phyloP scores from a whole-genome alignment of 2,113 vertebrate species.

The Nyctibius bracteatus region DNA sequence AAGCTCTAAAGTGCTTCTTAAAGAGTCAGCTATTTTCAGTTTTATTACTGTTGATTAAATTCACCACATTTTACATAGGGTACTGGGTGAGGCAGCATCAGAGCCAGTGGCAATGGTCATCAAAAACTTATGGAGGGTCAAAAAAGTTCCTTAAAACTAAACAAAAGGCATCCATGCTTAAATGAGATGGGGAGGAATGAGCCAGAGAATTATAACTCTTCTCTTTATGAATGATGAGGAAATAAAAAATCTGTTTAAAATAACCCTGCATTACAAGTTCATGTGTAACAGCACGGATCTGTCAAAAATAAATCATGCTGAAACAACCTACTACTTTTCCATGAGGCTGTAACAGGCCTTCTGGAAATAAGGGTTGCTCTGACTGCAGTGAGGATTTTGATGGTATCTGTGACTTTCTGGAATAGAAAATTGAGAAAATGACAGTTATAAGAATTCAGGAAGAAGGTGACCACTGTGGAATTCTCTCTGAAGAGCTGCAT shows the following conservation, averaged over 20 bases:
- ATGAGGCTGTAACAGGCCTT: neutral
- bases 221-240: neutral
- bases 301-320: neutral
- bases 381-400: neutral
- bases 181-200: neutral
- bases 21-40: neutral
- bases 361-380: neutral
- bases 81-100: neutral
- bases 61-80: accelerated
- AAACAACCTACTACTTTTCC: neutral
- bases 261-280: neutral
- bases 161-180: neutral
- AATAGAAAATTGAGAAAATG: neutral
- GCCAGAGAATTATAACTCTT: neutral
- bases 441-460: neutral
- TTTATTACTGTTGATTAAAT: neutral
- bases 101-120: neutral
- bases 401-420: neutral
- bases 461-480: too few species aligned
- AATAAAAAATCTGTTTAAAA: neutral
- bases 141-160: neutral
- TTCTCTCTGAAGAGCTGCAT: neutral
- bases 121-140: neutral
- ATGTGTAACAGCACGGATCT: neutral
- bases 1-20: neutral